Conservation (phyloP, 2,797 vertebrate genomes). For the Limosa lapponica region DNA sequence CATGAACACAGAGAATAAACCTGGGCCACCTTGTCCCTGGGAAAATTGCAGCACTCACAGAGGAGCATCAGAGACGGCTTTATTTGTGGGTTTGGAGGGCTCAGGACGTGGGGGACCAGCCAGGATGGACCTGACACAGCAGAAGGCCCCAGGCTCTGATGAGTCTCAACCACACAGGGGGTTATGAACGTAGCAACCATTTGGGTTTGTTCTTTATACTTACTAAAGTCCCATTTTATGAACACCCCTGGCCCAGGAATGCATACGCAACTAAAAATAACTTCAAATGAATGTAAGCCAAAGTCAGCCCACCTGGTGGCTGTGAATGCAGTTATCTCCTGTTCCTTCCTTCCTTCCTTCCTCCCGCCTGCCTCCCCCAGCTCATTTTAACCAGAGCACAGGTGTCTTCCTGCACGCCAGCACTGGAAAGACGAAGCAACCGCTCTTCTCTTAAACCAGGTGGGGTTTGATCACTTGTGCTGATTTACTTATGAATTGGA, state of each 20-base stretch:
- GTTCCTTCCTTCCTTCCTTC: neutral
- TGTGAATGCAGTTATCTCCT: neutral
- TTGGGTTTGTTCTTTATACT: neutral
- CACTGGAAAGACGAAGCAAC: neutral
- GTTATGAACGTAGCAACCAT: neutral
- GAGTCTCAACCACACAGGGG: accelerated
- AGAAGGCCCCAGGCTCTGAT: neutral
- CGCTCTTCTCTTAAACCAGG: neutral
- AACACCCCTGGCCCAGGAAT: neutral
- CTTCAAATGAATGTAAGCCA: neutral
- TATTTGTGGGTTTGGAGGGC: neutral
- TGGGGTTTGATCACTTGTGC: neutral
- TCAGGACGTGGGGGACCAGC: neutral
- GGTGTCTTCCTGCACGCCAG: slow-evolving; percentile 22
- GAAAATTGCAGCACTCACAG: neutral
- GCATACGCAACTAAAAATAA: neutral
- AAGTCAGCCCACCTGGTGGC: neutral
- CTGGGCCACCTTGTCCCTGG: neutral
- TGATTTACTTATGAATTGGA: neutral
- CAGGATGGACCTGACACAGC: neutral
- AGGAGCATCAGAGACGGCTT: neutral
- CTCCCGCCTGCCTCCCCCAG: neutral
- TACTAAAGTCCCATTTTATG: neutral
- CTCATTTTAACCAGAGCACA: neutral
- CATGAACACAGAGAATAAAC: neutral